Evolutionary conservation across 1,140 invertebrate genomes (phyloP).

Genomic region (Octopus sinensis): DNA sequence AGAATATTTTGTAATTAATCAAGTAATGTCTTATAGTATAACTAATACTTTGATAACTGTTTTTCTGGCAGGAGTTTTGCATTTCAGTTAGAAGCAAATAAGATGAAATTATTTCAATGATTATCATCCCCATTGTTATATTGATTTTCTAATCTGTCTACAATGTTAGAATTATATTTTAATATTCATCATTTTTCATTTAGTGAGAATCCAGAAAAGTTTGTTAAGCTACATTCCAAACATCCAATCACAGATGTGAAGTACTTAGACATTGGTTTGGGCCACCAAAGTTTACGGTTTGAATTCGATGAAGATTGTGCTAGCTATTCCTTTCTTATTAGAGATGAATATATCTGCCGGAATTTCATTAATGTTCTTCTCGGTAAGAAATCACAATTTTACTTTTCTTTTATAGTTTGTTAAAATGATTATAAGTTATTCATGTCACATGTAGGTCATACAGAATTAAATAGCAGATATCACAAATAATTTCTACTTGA

Average conservation of each 20-base stretch:
- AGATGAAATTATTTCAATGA: too few relatives aligned
- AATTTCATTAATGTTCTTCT: conserved; percentile 38
- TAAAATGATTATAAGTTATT: too few relatives aligned
- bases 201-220: conserved; percentile 30
- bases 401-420: too few relatives aligned
- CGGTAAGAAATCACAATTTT: conserved; percentile 29
- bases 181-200: conserved; percentile 14
- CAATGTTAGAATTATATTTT: background rate
- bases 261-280: conserved; percentile 47
- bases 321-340: conserved; percentile 44
- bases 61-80: too few relatives aligned
- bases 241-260: conserved; percentile 48
- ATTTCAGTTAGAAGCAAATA: too few relatives aligned
- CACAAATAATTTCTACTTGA: too few relatives aligned
- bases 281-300: conserved; percentile 45
- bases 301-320: conserved; percentile 51
- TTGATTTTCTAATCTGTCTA: conserved; percentile 5
- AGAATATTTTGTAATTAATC: too few relatives aligned
- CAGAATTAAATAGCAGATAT: too few relatives aligned
- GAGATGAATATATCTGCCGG: conserved; percentile 41
- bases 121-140: background rate
- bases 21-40: too few relatives aligned
- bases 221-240: conserved; percentile 41
- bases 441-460: too few relatives aligned
- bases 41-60: too few relatives aligned